Conservation (phyloP, 2,888 invertebrate genomes). For the Orthonevra nobilis region DNA sequence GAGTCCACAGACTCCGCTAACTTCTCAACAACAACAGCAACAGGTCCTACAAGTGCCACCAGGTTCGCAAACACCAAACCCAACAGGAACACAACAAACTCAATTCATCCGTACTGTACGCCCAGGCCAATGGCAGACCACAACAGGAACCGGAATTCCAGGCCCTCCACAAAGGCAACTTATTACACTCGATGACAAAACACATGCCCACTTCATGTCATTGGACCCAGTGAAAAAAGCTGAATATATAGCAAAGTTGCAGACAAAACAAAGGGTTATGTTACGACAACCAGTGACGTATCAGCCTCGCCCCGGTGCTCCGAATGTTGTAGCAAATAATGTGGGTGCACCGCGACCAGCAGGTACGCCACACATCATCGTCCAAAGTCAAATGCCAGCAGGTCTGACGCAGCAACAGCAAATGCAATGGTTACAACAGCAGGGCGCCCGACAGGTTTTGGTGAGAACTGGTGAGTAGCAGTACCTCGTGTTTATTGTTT, state of each 20-base stretch:
- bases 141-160: slow-evolving; percentile 43
- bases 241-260: slow-evolving; percentile 89
- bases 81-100: slow-evolving; percentile 75
- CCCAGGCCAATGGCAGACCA: slow-evolving; percentile 73
- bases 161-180: slow-evolving; percentile 83
- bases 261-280: slow-evolving; percentile 83
- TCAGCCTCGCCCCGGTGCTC: slow-evolving; percentile 78
- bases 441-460: slow-evolving; percentile 83
- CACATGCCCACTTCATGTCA: slow-evolving; percentile 90
- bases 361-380: slow-evolving; percentile 84
- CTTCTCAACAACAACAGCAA: slow-evolving; percentile 81
- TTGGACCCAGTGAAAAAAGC: slow-evolving; percentile 90
- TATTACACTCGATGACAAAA: slow-evolving; percentile 91
- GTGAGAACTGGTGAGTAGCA: slow-evolving; percentile 77
- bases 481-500: no score
- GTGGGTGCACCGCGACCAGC: slow-evolving; percentile 80
- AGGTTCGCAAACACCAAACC: slow-evolving; percentile 73
- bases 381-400: slow-evolving; percentile 85
- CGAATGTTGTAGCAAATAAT: slow-evolving; percentile 81
- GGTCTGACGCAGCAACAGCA: slow-evolving; percentile 84
- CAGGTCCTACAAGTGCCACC: slow-evolving; percentile 81
- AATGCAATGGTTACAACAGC: slow-evolving; percentile 86
- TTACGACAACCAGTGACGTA: slow-evolving; percentile 82
- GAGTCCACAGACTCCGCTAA: slow-evolving; percentile 78
- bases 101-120: slow-evolving; percentile 73